A percentile compares a stretch with the other conserved stretches of the same genome.
Conservation (phyloP, 2,113 vertebrate genomes). For the Puffinus mauretanicus region DNA sequence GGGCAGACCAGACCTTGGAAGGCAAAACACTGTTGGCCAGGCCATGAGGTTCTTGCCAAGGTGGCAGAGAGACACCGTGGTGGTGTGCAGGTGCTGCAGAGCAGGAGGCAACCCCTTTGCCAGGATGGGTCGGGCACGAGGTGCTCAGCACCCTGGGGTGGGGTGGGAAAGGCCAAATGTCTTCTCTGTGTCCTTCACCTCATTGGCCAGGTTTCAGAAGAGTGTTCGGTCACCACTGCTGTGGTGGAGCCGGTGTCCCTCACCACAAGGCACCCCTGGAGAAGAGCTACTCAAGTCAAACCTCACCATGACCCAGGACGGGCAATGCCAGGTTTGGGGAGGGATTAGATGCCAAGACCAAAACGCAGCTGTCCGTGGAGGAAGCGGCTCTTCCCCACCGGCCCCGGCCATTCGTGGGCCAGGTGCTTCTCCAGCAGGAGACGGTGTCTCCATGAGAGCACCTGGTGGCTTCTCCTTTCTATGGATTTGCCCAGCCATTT, state of each 20-base stretch:
- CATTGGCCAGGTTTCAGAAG: background rate
- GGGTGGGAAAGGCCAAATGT: background rate
- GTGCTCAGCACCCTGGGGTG: background rate
- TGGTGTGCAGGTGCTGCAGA: background rate
- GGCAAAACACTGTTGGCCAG: background rate
- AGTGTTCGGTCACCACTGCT: accelerated
- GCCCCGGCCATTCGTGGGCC: background rate
- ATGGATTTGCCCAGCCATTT: background rate
- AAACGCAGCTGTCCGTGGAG: accelerated
- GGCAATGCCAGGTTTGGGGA: background rate
- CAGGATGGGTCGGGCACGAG: background rate
- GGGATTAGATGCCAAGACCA: background rate
- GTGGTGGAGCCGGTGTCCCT: background rate
- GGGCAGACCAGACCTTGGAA: background rate
- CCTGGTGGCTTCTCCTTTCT: background rate
- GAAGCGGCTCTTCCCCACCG: background rate
- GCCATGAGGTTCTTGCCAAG: accelerated
- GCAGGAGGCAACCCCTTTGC: background rate
- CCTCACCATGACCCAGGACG: accelerated
- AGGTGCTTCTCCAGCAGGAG: background rate
- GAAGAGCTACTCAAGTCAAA: background rate
- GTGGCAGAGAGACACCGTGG: background rate
- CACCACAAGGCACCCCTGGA: background rate
- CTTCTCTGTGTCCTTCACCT: background rate
- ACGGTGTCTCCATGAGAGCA: background rate